Evolutionary conservation across 1,140 invertebrate species (phyloP), one percentile per base, ranked within the genome.

Genomic region (Hylaeus anthracinus): DNA sequence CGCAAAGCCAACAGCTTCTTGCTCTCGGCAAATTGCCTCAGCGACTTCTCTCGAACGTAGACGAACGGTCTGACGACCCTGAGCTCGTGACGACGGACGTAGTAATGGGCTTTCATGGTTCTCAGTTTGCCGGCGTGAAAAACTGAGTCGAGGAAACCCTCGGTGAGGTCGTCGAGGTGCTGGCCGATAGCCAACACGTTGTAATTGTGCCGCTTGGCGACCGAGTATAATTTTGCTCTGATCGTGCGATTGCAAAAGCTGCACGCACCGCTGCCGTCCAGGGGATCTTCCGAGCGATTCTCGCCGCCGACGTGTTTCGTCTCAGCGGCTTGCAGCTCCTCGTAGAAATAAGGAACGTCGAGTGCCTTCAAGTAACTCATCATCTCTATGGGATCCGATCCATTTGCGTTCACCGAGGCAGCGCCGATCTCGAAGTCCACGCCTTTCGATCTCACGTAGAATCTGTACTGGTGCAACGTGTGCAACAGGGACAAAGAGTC

Each of bases 171-270:
- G 93, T 98, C 98, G 26, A 98, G 93, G 91, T 97, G 96, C 90
- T 98, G 97, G 5, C 97, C 97, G 5, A 98, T 92, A 0, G 97
- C 97, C 1, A 98, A 92, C 1, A 98, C 97, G 90, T 98, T 97
- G 93, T 97, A 99, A 3, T 95, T 95, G 86, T 97, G 95, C 75
- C 95, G 94, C 77, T 96, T 94, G 0, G 97, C 97, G 53, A 96
- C 94, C 1, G 95, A 93, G 91, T 98, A 98, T 64, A 98, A 94
- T 74, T 96, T 94, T 1, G 96, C 95, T 41, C 97, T 94, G 76
- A 96, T 96, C 91, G 96, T 94, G 66, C 95, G 94, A 82, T 95
- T 95, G 90, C 96, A 96, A 83, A 96, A 96, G 84, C 95, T 96
- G 87, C 96, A 97, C 66, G 87, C 84, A 0, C 81, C 85, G 15